Evolutionary conservation across 2,888 invertebrate species (phyloP).

Genomic region (Gerris lacustris): DNA sequence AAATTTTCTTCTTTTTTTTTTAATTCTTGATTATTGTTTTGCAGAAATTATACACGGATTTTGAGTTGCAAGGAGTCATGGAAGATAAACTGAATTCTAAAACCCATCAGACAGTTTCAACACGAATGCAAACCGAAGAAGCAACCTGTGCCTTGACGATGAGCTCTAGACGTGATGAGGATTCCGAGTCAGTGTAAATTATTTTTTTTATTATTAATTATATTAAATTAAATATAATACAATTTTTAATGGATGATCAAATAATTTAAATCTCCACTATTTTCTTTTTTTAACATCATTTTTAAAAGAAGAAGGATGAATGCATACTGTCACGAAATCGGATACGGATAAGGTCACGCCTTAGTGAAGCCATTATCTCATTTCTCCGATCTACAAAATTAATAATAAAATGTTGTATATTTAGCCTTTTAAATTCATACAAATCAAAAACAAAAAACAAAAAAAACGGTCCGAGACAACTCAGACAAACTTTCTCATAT

Average conservation of each 20-base stretch:
- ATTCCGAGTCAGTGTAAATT: constrained; percentile 41
- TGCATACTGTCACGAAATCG: no score
- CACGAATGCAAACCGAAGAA: constrained; percentile 93
- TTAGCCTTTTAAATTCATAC: no score
- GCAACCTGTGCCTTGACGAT: constrained; percentile 80
- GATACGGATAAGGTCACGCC: no score
- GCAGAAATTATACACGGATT: constrained; percentile 97
- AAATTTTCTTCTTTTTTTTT: not conserved
- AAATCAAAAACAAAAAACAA: no score
- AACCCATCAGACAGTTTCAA: constrained; percentile 81
- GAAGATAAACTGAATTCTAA: constrained; percentile 94
- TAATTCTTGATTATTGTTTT: constrained; percentile 31
- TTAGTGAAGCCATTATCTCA: no score
- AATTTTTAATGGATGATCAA: not conserved
- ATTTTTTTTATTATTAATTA: not conserved
- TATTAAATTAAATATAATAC: not conserved
- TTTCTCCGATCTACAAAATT: no score
- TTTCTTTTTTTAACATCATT: no score
- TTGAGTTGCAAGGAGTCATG: constrained; percentile 96
- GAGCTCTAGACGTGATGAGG: constrained; percentile 57
- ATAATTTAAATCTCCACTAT: not conserved
- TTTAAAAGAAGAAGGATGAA: no score
- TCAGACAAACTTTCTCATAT: no score
- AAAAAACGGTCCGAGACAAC: no score
- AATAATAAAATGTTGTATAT: no score